These are phyloP conservation scores for Clarias magur DNA, from an alignment of 2,113 vertebrate genomes.

Conservation along the genomic window DNA sequence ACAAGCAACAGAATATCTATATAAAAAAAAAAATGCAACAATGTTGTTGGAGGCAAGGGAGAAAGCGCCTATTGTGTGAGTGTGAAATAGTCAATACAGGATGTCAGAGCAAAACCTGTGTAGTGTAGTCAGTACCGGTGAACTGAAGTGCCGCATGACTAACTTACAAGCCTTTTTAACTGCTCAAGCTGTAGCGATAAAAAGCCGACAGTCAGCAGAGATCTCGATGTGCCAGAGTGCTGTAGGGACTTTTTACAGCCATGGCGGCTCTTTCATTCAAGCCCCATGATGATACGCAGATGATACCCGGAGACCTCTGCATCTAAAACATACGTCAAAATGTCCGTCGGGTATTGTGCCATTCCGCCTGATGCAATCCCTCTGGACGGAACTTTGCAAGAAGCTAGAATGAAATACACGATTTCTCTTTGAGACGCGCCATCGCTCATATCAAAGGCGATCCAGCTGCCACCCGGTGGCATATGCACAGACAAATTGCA, in stretches of 20 bases:
- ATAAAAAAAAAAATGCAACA: neutral
- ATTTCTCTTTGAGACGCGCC: constrained; percentile 20
- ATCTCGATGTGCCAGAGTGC: neutral
- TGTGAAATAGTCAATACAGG: neutral
- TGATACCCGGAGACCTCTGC: constrained; percentile 20
- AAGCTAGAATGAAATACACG: constrained; percentile 20
- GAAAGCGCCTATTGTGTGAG: neutral
- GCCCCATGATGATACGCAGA: constrained; percentile 5
- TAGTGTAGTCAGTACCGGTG: neutral
- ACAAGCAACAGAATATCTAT: neutral
- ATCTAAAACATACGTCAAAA: constrained; percentile 30
- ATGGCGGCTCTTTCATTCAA: constrained; percentile 8
- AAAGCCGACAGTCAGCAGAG: constrained; percentile 19
- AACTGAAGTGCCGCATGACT: constrained; percentile 6
- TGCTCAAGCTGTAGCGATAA: neutral
- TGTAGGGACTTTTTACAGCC: neutral
- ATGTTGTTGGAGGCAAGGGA: neutral
- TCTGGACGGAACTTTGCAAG: neutral
- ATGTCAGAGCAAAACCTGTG: neutral
- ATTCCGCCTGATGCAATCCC: neutral
- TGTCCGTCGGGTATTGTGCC: constrained; percentile 7
- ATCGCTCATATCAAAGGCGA: constrained; percentile 27
- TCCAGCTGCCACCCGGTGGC: constrained; percentile 1
- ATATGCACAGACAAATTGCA: constrained; percentile 36
- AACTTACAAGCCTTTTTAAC: neutral